These are phyloP conservation scores for Oscheius sp. DNA, from an alignment of 2,888 invertebrate genomes.

Conservation along the genomic window DNA sequence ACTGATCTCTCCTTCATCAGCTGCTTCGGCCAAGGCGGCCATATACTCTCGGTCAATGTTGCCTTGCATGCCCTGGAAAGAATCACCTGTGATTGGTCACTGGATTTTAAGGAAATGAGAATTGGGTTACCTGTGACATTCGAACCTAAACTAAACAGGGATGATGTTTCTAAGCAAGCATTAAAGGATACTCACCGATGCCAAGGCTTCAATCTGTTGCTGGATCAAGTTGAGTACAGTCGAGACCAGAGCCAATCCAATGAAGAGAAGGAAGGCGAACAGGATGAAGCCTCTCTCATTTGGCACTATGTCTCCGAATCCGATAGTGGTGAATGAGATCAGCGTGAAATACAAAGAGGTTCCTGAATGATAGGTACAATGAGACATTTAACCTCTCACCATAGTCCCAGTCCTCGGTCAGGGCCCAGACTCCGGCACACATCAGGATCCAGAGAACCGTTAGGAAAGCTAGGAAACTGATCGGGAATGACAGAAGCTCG, in stretches of 20 bases:
- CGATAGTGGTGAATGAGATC: conserved; percentile 69
- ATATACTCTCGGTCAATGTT: conserved; percentile 71
- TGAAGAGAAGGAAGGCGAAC: conserved; percentile 62
- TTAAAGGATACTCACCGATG: conserved; percentile 7
- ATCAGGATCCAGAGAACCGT: conserved; percentile 68
- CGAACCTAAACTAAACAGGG: too few species aligned
- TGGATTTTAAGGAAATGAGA: too few species aligned
- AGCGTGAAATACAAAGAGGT: conserved; percentile 70
- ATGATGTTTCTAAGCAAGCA: too few species aligned
- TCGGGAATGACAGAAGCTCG: conserved; percentile 69
- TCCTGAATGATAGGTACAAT: conserved; percentile 33
- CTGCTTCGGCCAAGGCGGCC: conserved; percentile 63
- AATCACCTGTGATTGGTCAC: too few species aligned
- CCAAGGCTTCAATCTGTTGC: conserved; percentile 70
- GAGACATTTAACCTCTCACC: conserved; percentile 40
- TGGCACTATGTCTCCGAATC: conserved; percentile 67
- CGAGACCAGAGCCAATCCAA: conserved; percentile 71
- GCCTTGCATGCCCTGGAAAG: conserved; percentile 64
- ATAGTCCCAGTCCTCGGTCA: conserved; percentile 69
- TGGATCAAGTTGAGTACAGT: conserved; percentile 69
- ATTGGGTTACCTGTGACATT: too few species aligned
- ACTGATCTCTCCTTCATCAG: conserved; percentile 57
- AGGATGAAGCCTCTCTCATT: conserved; percentile 66
- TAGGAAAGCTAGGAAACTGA: conserved; percentile 64
- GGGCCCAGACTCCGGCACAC: conserved; percentile 64